These are phyloP conservation scores for Silurus asotus DNA, from an alignment of 2,113 vertebrate genomes.

Conservation along the genomic window DNA sequence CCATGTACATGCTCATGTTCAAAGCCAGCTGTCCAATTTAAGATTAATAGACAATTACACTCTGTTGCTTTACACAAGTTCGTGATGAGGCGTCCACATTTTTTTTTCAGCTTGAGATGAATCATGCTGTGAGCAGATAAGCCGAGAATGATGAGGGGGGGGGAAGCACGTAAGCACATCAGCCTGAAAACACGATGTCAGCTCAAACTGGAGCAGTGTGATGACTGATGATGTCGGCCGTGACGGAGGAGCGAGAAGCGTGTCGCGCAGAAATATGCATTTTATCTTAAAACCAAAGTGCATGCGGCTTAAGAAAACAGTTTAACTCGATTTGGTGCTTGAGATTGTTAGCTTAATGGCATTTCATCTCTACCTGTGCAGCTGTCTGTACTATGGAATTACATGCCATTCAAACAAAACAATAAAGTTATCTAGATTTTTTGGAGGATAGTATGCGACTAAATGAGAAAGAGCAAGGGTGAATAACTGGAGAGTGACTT, in stretches of 20 bases:
- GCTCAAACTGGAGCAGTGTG: neutral
- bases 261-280: neutral
- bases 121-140: slow-evolving; percentile 17
- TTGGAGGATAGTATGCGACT: too few species aligned
- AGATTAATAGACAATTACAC: neutral
- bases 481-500: neutral
- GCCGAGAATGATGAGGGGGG: neutral
- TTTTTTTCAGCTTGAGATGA: slow-evolving; percentile 16
- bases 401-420: neutral
- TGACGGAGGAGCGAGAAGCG: neutral
- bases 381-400: neutral
- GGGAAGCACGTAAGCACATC: neutral
- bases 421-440: neutral
- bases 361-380: neutral
- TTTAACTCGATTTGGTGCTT: neutral
- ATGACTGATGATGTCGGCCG: slow-evolving; percentile 5
- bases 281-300: slow-evolving; percentile 29
- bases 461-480: neutral
- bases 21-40: neutral
- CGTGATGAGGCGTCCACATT: neutral
- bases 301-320: neutral
- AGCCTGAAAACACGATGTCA: slow-evolving; percentile 15
- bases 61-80: neutral
- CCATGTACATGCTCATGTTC: neutral
- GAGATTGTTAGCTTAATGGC: neutral